Evolutionary conservation across 2,888 invertebrate genomes (phyloP).

Genomic region (Andrena minutula): DNA sequence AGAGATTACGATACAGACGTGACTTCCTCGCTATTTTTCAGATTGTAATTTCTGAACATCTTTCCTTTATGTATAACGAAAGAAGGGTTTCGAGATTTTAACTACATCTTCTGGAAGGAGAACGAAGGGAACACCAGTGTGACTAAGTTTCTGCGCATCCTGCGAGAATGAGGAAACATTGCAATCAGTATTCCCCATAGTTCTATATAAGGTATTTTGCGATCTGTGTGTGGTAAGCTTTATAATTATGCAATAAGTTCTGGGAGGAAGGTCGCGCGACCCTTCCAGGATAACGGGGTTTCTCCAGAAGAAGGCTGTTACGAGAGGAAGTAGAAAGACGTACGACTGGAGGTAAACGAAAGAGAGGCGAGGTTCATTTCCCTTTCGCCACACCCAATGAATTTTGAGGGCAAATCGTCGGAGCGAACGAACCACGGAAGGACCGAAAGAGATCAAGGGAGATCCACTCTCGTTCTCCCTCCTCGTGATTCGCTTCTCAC

Average conservation of each 20-base stretch:
- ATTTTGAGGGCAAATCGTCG: constrained; percentile 72
- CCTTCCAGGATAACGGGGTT: not conserved
- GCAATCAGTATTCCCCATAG: constrained; percentile 1
- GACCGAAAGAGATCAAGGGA: constrained; percentile 34
- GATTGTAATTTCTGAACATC: not conserved
- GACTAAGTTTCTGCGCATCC: not conserved
- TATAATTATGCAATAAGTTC: constrained; percentile 61
- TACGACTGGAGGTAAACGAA: constrained; percentile 47
- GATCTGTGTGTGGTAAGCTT: constrained; percentile 8
- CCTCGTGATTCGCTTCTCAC: not conserved
- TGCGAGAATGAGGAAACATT: not conserved
- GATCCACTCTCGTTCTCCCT: constrained; percentile 28
- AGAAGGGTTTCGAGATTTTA: not conserved
- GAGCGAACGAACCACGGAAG: constrained; percentile 60
- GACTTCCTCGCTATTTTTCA: not conserved
- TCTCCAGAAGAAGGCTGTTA: constrained; percentile 29
- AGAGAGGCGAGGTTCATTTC: constrained; percentile 67
- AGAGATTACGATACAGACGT: not conserved
- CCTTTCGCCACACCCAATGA: constrained; percentile 66
- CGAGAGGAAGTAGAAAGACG: constrained; percentile 46
- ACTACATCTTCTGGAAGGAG: not conserved
- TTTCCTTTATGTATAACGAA: not conserved
- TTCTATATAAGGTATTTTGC: not conserved
- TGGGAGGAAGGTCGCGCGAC: constrained; percentile 25
- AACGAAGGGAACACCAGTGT: not conserved